Percentiles rank a stretch among this genome's conserved stretches.
These are phyloP conservation scores for Strigamia maritima DNA, from an alignment of 2,888 invertebrate genomes.

Conservation along the genomic window DNA sequence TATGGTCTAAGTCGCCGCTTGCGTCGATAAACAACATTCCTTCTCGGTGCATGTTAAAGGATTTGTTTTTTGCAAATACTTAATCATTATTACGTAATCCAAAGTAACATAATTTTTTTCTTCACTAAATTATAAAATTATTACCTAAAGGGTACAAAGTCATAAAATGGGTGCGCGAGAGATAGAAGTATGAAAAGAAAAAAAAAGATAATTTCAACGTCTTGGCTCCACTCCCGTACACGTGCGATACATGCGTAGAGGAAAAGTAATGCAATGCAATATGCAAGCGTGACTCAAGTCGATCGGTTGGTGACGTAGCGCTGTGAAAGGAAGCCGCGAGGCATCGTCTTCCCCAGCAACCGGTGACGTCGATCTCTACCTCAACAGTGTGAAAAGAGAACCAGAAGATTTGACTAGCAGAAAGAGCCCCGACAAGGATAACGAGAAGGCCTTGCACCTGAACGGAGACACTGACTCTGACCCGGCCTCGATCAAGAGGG, in stretches of 20 bases:
- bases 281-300: background rate
- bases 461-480: slow-evolving; percentile 40
- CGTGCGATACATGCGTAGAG: background rate
- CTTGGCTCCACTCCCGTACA: background rate
- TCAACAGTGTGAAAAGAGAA: slow-evolving; percentile 74
- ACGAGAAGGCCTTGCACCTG: slow-evolving; percentile 42
- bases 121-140: too few relatives aligned
- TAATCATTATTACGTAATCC: too few relatives aligned
- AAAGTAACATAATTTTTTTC: too few relatives aligned
- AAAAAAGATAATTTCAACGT: too few relatives aligned
- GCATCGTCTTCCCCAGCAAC: slow-evolving; percentile 41
- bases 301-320: background rate
- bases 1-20: too few relatives aligned
- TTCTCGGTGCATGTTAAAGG: too few relatives aligned
- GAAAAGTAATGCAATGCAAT: background rate
- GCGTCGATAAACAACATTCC: too few relatives aligned
- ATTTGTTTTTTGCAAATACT: too few relatives aligned
- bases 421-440: slow-evolving; percentile 27
- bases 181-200: too few relatives aligned
- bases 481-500: slow-evolving; percentile 52
- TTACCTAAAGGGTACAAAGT: too few relatives aligned
- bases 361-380: slow-evolving; percentile 60
- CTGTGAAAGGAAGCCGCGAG: slow-evolving; percentile 18
- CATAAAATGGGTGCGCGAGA: too few relatives aligned
- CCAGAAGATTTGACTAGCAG: slow-evolving; percentile 67